Evolutionary conservation across 2,888 invertebrate genomes (phyloP).

Genomic region (Amiota mariae): DNA sequence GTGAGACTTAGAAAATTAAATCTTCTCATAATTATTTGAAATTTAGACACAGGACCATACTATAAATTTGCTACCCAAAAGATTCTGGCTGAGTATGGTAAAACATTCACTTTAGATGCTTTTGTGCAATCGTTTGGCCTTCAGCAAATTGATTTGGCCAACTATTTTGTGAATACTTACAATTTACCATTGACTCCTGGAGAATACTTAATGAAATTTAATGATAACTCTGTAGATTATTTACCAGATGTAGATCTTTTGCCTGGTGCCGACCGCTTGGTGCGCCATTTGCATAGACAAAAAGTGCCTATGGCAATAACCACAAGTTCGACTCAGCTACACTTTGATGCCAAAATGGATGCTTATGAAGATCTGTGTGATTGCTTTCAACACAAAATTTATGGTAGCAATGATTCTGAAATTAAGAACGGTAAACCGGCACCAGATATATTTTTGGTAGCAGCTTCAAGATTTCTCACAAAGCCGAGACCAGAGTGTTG

Average conservation of each 20-base stretch:
- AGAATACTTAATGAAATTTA: not conserved
- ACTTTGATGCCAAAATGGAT: constrained; percentile 79
- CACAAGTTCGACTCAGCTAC: constrained; percentile 83
- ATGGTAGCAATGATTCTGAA: constrained; percentile 84
- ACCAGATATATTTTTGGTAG: constrained; percentile 87
- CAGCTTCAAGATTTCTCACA: constrained; percentile 81
- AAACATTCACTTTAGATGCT: not conserved
- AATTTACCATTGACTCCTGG: constrained; percentile 5
- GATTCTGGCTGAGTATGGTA: not conserved
- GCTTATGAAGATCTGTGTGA: constrained; percentile 78
- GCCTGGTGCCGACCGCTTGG: constrained; percentile 80
- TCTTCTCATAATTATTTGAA: not conserved
- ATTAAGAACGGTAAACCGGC: constrained; percentile 88
- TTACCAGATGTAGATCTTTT: constrained; percentile 1
- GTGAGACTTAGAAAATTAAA: not conserved
- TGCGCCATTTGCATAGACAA: constrained; percentile 81
- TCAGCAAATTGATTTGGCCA: not conserved
- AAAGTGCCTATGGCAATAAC: constrained; percentile 87
- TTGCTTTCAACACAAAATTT: constrained; percentile 82
- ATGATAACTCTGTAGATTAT: not conserved
- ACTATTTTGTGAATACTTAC: not conserved
- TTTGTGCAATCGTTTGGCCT: not conserved
- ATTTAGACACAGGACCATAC: not conserved
- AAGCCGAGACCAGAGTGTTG: constrained; percentile 80
- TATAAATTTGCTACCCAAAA: not conserved